Evolutionary conservation across 2,113 vertebrate species (phyloP), one percentile per base, ranked within the genome.

Genomic region (Cebidichthys violaceus): DNA sequence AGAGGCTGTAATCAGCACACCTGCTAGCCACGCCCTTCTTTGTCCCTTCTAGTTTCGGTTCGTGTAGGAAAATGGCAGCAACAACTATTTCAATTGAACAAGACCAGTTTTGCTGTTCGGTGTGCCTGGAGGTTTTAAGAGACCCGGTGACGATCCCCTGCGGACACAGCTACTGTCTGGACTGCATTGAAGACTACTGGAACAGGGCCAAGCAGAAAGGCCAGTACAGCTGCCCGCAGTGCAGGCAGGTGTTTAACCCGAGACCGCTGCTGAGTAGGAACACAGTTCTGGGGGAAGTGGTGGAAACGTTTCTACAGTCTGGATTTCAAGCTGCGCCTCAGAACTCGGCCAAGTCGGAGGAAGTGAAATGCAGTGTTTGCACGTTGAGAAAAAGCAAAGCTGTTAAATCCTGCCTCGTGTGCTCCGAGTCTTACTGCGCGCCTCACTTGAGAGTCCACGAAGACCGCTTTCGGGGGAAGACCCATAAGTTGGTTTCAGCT

Each of bases 91-190:
- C 94, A 1, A 71, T 95, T 4, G 95, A 95, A 2, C 94, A 96
- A 70, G 96, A 97, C 1, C 95, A 96, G 39, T 96, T 97, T 66
- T 82, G 91, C 52, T 97, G 97, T 50, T 77, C 95, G 0, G 94
- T 95, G 73, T 95, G 95, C 17, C 83, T 95, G 88, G 95, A 95
- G 57, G 89, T 95, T 0, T 52, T 95, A 22, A 84, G 84, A 54
- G 94, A 95, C 62, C 95, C 95, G 0, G 95, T 93, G 54, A 95
- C 95, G 0, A 94, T 95, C 47, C 95, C 95, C 3, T 95, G 95
- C 59, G 97, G 97, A 54, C 97, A 98, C 92, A 98, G 97, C 89
- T 98, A 97, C 88, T 98, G 97, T 57, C 89, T 96, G 84, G 81
- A 86, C 27, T 95, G 95, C 68, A 94, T 95, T 8, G 92, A 92